Conservation (phyloP, 1,140 invertebrate species). For the Idris sp. region DNA sequence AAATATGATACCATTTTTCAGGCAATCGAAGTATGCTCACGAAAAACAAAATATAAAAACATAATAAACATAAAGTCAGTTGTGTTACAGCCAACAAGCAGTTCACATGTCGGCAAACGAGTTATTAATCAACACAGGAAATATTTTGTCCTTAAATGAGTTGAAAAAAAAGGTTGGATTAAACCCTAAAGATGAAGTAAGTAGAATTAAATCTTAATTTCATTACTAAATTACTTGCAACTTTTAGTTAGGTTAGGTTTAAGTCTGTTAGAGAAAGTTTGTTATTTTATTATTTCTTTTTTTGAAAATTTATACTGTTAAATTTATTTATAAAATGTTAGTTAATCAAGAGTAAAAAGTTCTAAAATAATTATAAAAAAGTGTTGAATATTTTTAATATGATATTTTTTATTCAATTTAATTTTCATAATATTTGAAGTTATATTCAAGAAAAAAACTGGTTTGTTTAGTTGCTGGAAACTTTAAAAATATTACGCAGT, state of each 20-base stretch:
- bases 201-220: too few species aligned
- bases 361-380: not conserved
- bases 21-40: too few species aligned
- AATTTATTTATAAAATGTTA: too few species aligned
- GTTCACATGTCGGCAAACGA: slow-evolving; percentile 65
- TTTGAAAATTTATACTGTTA: too few species aligned
- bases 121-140: slow-evolving; percentile 87
- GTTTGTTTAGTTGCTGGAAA: slow-evolving; percentile 85
- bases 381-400: not conserved
- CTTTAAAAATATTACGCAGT: slow-evolving; percentile 82
- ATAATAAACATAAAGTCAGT: too few species aligned
- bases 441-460: too few species aligned
- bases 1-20: too few species aligned
- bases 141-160: slow-evolving; percentile 89
- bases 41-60: too few species aligned
- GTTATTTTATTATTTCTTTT: too few species aligned
- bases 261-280: not conserved
- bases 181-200: slow-evolving; percentile 90
- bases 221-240: slow-evolving; percentile 51
- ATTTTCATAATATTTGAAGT: slow-evolving; percentile 59
- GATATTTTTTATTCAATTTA: not conserved
- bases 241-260: slow-evolving; percentile 6
- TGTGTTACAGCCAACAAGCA: too few species aligned
- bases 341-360: too few species aligned
- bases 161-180: slow-evolving; percentile 90